These are phyloP conservation scores for Diplodus sargus DNA, from an alignment of 2,797 vertebrate genomes.

Conservation along the genomic window DNA sequence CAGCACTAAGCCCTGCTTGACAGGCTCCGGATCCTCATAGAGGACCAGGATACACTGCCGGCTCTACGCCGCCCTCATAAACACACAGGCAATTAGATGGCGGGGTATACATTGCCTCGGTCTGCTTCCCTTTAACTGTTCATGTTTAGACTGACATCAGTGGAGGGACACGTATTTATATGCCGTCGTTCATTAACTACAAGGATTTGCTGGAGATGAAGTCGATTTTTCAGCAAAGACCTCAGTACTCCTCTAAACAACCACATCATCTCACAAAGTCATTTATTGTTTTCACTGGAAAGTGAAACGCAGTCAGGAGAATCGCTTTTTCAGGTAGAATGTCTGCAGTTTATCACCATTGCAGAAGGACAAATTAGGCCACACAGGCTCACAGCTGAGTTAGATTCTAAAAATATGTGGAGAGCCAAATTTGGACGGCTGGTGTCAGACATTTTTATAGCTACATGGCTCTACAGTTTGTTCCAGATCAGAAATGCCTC, in stretches of 20 bases:
- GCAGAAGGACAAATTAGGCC: slow-evolving; percentile 26
- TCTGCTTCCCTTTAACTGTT: slow-evolving; percentile 32
- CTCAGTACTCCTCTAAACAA: neutral
- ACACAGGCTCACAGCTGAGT: slow-evolving; percentile 5
- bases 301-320: slow-evolving; percentile 29
- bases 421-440: slow-evolving; percentile 32
- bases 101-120: slow-evolving; percentile 24
- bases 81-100: slow-evolving; percentile 51
- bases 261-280: neutral
- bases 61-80: slow-evolving; percentile 40
- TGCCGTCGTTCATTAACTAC: slow-evolving; percentile 13
- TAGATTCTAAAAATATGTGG: slow-evolving; percentile 18
- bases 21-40: slow-evolving; percentile 55
- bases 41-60: slow-evolving; percentile 42
- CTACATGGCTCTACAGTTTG: neutral
- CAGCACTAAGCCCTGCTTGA: slow-evolving; percentile 61
- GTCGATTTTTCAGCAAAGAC: slow-evolving; percentile 12
- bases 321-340: neutral
- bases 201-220: slow-evolving; percentile 26
- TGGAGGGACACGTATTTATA: slow-evolving; percentile 40
- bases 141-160: slow-evolving; percentile 66
- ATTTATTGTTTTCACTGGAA: slow-evolving; percentile 5
- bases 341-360: slow-evolving; percentile 39
- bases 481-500: neutral
- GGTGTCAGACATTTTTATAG: neutral